Evolutionary conservation across 2,888 invertebrate species (phyloP).

Genomic region (Volucella bombylans): DNA sequence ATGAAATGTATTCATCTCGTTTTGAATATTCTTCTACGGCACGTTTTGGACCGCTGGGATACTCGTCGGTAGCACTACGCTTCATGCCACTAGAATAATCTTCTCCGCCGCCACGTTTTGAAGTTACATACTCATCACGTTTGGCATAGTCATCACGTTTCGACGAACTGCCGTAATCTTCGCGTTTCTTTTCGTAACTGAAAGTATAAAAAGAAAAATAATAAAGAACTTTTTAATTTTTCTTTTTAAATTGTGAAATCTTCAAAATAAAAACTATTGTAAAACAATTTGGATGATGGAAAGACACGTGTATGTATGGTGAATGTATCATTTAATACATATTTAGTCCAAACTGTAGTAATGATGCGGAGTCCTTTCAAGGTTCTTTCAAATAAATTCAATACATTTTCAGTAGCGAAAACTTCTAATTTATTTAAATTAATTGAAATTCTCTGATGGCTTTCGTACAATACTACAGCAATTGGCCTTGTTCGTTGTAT

Average conservation of each 20-base stretch:
- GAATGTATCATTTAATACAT: too few relatives aligned
- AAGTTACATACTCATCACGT: slow-evolving; percentile 79
- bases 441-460: too few relatives aligned
- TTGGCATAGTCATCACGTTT: slow-evolving; percentile 78
- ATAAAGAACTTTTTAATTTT: neutral
- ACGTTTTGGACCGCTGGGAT: slow-evolving; percentile 78
- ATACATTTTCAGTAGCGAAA: too few relatives aligned
- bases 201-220: slow-evolving; percentile 19
- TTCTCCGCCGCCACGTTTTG: slow-evolving; percentile 75
- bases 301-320: too few relatives aligned
- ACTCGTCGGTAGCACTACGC: slow-evolving; percentile 78
- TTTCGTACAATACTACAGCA: too few relatives aligned
- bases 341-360: too few relatives aligned
- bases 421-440: too few relatives aligned
- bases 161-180: slow-evolving; percentile 77
- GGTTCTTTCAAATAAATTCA: too few relatives aligned
- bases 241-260: neutral
- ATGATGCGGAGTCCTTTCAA: too few relatives aligned
- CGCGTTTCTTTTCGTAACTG: slow-evolving; percentile 80
- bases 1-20: slow-evolving; percentile 77
- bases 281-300: too few relatives aligned
- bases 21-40: slow-evolving; percentile 75
- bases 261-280: too few relatives aligned
- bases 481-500: too few relatives aligned
- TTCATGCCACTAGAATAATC: slow-evolving; percentile 77